phyloP scores from a whole-genome alignment of 2,888 invertebrate species.

The Sisyra terminalis region DNA sequence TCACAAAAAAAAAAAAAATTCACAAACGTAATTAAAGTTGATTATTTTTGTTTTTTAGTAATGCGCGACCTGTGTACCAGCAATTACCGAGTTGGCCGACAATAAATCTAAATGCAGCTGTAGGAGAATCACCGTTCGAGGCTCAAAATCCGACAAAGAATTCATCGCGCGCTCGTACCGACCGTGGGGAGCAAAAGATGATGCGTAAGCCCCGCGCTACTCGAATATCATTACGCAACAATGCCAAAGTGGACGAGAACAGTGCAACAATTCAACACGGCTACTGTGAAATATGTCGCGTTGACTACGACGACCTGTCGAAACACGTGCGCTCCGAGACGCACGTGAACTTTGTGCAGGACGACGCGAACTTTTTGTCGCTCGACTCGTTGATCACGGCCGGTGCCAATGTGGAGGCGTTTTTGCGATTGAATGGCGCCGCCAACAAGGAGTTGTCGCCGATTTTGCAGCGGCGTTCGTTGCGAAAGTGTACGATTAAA shows the following conservation, averaged over 20 bases:
- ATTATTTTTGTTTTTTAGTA: slow-evolving; percentile 19
- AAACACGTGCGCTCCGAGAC: slow-evolving; percentile 57
- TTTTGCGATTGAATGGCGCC: slow-evolving; percentile 41
- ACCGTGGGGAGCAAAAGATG: slow-evolving; percentile 29
- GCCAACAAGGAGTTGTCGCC: slow-evolving; percentile 1
- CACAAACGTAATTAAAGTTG: too few relatives aligned
- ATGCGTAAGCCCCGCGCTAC: slow-evolving; percentile 32
- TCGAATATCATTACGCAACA: slow-evolving; percentile 28
- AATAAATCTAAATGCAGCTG: slow-evolving; percentile 28
- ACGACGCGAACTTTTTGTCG: slow-evolving; percentile 56
- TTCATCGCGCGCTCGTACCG: slow-evolving; percentile 19
- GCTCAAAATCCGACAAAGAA: slow-evolving; percentile 6
- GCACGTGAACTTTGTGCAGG: slow-evolving; percentile 55
- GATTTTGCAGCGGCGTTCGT: slow-evolving; percentile 9
- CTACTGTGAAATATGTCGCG: slow-evolving; percentile 67
- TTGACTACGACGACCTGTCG: slow-evolving; percentile 51
- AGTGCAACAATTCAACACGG: slow-evolving; percentile 26
- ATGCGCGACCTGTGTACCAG: slow-evolving; percentile 42
- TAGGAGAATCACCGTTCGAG: slow-evolving; percentile 26
- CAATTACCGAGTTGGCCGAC: slow-evolving; percentile 46
- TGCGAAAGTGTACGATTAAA: slow-evolving; percentile 9
- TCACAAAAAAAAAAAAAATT: too few relatives aligned
- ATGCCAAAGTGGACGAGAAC: slow-evolving; percentile 19
- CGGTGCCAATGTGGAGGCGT: slow-evolving; percentile 49
- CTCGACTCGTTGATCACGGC: slow-evolving; percentile 52